Percentiles rank a stretch among this genome's conserved stretches.
Evolutionary conservation across 2,113 vertebrate genomes (phyloP).

Genomic region (Nothocercus nigrocapillus): DNA sequence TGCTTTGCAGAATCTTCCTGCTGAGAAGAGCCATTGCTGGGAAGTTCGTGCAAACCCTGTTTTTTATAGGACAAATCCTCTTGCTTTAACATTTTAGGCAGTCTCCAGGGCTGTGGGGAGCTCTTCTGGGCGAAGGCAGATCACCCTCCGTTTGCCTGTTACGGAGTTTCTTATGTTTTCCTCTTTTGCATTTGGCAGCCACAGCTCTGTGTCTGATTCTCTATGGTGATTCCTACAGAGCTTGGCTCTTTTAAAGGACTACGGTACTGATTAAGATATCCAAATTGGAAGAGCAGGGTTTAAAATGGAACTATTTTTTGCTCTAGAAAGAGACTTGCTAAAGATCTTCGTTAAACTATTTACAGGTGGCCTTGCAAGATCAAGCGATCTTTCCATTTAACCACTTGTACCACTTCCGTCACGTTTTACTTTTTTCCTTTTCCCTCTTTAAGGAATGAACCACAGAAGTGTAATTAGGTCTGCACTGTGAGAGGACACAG

Average conservation of each 20-base stretch:
- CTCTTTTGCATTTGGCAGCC: constrained; percentile 16
- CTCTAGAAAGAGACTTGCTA: neutral
- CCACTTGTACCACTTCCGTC: neutral
- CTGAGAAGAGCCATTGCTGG: neutral
- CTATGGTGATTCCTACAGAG: neutral
- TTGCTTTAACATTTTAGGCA: neutral
- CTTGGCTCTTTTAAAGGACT: neutral
- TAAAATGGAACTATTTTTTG: neutral
- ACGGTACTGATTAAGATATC: neutral
- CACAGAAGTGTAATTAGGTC: neutral
- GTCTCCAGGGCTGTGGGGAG: neutral
- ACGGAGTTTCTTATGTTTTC: constrained; percentile 3
- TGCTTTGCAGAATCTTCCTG: neutral
- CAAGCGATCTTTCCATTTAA: neutral
- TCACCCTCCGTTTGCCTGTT: constrained; percentile 3
- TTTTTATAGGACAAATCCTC: neutral
- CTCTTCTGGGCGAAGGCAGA: neutral
- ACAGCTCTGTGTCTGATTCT: neutral
- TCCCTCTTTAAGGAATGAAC: neutral
- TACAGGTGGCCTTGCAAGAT: neutral
- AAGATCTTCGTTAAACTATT: constrained; percentile 30
- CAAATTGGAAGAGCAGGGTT: constrained; percentile 2
- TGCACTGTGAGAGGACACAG: neutral
- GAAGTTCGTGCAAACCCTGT: neutral
- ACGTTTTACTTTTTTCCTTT: neutral